phyloP scores from a whole-genome alignment of 2,113 vertebrate genomes.

The Plestiodon gilberti region DNA sequence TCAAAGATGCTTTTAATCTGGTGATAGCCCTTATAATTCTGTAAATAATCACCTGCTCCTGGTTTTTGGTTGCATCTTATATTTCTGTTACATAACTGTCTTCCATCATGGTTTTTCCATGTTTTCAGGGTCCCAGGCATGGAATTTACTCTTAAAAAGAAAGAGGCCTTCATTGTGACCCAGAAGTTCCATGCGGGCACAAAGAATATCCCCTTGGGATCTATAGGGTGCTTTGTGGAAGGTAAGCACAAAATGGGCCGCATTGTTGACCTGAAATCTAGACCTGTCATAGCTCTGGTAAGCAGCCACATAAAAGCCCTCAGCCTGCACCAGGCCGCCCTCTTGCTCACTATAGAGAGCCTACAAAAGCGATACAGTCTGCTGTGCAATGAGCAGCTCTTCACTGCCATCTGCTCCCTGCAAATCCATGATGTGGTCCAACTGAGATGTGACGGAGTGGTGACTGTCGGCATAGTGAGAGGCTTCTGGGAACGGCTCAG shows the following conservation, averaged over 20 bases:
- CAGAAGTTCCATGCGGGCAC: slow-evolving; percentile 75
- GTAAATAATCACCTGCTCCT: neutral
- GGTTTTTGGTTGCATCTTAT: neutral
- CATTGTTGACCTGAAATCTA: slow-evolving; percentile 46
- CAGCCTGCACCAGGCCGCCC: slow-evolving; percentile 76
- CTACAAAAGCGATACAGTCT: slow-evolving; percentile 70
- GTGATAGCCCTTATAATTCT: neutral
- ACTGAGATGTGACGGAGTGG: slow-evolving; percentile 70
- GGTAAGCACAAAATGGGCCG: slow-evolving; percentile 64
- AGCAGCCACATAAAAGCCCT: slow-evolving; percentile 71
- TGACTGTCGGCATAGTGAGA: slow-evolving; percentile 69
- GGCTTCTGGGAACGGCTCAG: slow-evolving; percentile 77
- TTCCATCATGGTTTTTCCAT: neutral
- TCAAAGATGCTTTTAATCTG: neutral
- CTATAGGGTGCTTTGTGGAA: slow-evolving; percentile 70
- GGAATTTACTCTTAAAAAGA: neutral
- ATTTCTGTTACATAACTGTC: neutral
- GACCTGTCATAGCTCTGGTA: slow-evolving; percentile 46
- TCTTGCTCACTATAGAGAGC: slow-evolving; percentile 73
- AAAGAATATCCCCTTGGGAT: slow-evolving; percentile 72
- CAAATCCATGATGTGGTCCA: slow-evolving; percentile 75
- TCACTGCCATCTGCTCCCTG: slow-evolving; percentile 76
- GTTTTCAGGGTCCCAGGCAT: neutral
- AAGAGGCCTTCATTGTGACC: slow-evolving; percentile 47
- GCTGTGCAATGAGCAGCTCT: slow-evolving; percentile 77